Evolutionary conservation across 1,140 invertebrate species (phyloP).

Genomic region (Drosophila rhopaloa): DNA sequence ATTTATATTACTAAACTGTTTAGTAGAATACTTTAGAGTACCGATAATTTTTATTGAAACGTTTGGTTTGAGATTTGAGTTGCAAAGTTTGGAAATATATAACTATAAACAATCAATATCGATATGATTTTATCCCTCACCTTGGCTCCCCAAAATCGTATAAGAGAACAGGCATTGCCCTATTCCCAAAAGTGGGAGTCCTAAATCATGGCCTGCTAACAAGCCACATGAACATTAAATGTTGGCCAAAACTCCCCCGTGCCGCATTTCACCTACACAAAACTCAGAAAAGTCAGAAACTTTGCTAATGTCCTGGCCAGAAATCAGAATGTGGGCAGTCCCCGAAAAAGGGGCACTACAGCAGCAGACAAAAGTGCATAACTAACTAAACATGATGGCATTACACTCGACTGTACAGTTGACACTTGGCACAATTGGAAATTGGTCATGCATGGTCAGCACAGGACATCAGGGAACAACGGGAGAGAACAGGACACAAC

Average conservation of each 20-base stretch:
- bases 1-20: no score
- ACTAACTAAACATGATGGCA: conserved; percentile 63
- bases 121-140: background rate
- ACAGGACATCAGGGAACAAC: conserved; percentile 13
- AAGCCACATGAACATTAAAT: conserved; percentile 28
- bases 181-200: conserved; percentile 12
- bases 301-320: conserved; percentile 46
- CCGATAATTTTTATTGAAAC: no score
- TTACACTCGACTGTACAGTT: conserved; percentile 49
- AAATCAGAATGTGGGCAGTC: conserved; percentile 41
- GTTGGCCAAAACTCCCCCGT: conserved; percentile 26
- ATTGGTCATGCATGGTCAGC: conserved; percentile 59
- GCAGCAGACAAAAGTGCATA: conserved; percentile 58
- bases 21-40: no score
- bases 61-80: no score
- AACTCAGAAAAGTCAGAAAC: conserved; percentile 24
- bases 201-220: conserved; percentile 34
- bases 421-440: conserved; percentile 70
- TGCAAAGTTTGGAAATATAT: no score
- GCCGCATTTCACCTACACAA: conserved; percentile 1
- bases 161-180: conserved; percentile 1
- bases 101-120: conserved; percentile 14
- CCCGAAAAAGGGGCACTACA: conserved; percentile 12
- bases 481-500: conserved; percentile 7
- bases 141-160: conserved; percentile 2